Percentiles rank a stretch among this genome's conserved stretches.
These are phyloP conservation scores for Abrostola triplasia DNA, from an alignment of 2,888 invertebrate genomes.

Conservation along the genomic window DNA sequence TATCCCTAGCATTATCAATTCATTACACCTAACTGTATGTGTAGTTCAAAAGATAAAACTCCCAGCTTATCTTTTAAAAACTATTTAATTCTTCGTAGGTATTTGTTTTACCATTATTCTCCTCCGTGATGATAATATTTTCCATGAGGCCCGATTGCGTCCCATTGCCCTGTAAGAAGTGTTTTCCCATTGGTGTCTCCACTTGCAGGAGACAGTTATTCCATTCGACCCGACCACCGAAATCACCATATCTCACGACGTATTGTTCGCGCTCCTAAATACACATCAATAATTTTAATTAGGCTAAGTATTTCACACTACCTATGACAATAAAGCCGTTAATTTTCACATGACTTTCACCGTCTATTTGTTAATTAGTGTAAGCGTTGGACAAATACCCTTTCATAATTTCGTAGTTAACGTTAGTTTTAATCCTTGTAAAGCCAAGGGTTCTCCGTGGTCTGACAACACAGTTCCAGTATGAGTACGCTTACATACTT, in stretches of 20 bases:
- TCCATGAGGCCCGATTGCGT: conserved; percentile 58
- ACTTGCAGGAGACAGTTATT: conserved; percentile 59
- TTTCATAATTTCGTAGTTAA: no score
- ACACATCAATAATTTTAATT: conserved; percentile 2
- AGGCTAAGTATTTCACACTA: neutral
- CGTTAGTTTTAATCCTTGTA: no score
- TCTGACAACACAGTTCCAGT: no score
- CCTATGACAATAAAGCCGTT: no score
- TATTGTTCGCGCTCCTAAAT: conserved; percentile 62
- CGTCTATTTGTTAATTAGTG: no score
- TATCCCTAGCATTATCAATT: conserved; percentile 6
- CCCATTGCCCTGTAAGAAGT: conserved; percentile 62
- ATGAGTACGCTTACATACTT: no score
- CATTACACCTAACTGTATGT: conserved; percentile 1
- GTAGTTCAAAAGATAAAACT: conserved; percentile 26
- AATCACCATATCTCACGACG: conserved; percentile 57
- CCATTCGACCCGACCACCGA: conserved; percentile 60
- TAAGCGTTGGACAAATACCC: no score
- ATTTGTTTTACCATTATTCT: conserved; percentile 39
- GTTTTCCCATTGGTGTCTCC: conserved; percentile 57
- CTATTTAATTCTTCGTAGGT: conserved; percentile 1
- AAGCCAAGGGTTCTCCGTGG: no score
- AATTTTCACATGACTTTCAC: no score
- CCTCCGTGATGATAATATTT: conserved; percentile 58
- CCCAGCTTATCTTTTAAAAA: conserved; percentile 25